phyloP scores from a whole-genome alignment of 2,113 vertebrate genomes.

The Pteropus alecto region DNA sequence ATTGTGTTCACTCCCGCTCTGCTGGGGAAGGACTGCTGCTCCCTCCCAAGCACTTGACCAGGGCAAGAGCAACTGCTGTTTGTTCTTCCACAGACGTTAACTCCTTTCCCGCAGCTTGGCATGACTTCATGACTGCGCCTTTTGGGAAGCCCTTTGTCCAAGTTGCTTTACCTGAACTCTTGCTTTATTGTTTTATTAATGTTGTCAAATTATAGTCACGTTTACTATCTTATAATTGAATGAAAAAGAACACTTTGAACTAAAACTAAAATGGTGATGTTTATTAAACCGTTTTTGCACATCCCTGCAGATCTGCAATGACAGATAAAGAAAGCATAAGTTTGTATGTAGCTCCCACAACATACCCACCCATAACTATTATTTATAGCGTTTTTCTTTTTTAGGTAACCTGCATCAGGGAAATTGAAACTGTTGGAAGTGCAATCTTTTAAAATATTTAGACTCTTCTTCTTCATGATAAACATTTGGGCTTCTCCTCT shows the following conservation, averaged over 20 bases:
- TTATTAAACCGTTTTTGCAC: background rate
- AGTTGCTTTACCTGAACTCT: slow-evolving; percentile 54
- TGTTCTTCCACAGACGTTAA: slow-evolving; percentile 16
- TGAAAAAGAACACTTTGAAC: slow-evolving; percentile 7
- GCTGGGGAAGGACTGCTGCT: background rate
- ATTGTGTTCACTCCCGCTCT: background rate
- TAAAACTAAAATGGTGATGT: background rate
- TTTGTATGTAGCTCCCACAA: accelerated
- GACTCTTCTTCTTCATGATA: background rate
- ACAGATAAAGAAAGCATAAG: background rate
- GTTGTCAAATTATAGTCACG: slow-evolving; percentile 58
- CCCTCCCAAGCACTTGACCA: background rate
- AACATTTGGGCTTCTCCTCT: background rate
- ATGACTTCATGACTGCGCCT: background rate
- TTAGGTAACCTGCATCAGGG: background rate
- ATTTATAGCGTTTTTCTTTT: background rate
- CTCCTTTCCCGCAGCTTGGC: slow-evolving; percentile 63
- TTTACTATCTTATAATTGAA: slow-evolving; percentile 66
- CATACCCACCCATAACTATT: background rate
- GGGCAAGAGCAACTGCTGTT: slow-evolving; percentile 15
- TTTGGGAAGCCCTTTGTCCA: slow-evolving; percentile 42
- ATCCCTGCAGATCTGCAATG: background rate
- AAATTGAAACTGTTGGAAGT: background rate
- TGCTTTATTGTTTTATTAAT: slow-evolving; percentile 42
- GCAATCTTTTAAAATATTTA: background rate